Evolutionary conservation across 2,113 vertebrate species (phyloP).

Genomic region (Nerophis ophidion): DNA sequence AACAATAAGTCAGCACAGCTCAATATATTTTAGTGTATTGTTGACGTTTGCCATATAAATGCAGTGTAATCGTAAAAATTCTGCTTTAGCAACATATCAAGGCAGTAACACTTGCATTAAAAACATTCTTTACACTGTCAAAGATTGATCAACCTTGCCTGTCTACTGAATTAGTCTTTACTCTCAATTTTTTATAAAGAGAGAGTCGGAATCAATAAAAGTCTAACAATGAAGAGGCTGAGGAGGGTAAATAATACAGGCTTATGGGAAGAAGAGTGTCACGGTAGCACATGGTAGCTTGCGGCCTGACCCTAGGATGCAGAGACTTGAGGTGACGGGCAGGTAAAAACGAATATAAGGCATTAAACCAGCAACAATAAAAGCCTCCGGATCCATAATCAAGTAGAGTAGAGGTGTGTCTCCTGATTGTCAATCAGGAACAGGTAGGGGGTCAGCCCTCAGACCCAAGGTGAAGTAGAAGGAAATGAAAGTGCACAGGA

Average conservation of each 20-base stretch:
- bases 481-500: no score
- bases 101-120: constrained; percentile 10
- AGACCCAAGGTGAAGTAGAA: no score
- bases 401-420: no score
- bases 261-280: constrained; percentile 29
- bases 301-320: no score
- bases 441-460: no score
- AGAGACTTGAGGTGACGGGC: no score
- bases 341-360: no score
- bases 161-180: background rate
- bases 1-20: constrained; percentile 14
- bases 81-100: constrained; percentile 8
- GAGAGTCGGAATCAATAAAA: constrained; percentile 40
- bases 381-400: no score
- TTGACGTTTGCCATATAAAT: background rate
- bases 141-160: constrained; percentile 4
- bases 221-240: constrained; percentile 25
- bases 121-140: constrained; percentile 4
- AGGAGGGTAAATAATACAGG: constrained; percentile 32
- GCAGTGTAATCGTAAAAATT: background rate
- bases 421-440: no score
- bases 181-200: background rate
- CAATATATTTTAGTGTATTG: constrained; percentile 16
- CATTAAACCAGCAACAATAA: no score
- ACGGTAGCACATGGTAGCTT: no score